phyloP scores from a whole-genome alignment of 2,113 vertebrate genomes.

The Phyllostomus hastatus region DNA sequence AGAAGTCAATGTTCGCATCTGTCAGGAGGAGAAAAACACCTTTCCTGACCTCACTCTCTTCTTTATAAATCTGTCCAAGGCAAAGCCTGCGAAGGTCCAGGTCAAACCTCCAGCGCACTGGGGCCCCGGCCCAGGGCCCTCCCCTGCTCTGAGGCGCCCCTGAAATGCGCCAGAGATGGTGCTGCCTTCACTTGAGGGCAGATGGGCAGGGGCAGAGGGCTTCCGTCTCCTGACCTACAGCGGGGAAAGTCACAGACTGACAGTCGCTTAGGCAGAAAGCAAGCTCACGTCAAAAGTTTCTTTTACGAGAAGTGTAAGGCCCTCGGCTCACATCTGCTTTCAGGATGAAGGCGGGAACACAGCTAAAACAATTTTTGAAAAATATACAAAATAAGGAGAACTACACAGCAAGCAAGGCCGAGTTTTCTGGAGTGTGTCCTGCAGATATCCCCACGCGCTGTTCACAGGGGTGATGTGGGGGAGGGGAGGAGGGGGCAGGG shows the following conservation, averaged over 20 bases:
- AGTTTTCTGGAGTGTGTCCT: background rate
- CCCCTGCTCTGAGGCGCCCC: background rate
- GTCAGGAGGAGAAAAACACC: background rate
- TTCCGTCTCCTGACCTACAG: background rate
- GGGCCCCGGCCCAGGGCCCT: background rate
- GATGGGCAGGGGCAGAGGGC: background rate
- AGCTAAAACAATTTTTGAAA: background rate
- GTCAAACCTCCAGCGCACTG: background rate
- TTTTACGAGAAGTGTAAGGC: background rate
- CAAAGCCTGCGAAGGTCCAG: background rate
- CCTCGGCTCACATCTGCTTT: background rate
- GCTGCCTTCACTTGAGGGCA: background rate
- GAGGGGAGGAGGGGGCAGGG: too few relatives aligned
- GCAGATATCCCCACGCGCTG: background rate
- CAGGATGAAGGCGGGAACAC: background rate
- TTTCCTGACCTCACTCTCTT: background rate
- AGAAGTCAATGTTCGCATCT: background rate
- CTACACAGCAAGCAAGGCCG: background rate
- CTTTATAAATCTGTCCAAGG: background rate
- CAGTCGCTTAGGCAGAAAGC: background rate
- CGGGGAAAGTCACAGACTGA: background rate
- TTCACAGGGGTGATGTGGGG: background rate
- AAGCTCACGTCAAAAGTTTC: background rate
- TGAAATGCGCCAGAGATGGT: background rate
- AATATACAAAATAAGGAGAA: background rate